phyloP scores from a whole-genome alignment of 2,888 invertebrate species.

The Rotaria magnacalcarata region DNA sequence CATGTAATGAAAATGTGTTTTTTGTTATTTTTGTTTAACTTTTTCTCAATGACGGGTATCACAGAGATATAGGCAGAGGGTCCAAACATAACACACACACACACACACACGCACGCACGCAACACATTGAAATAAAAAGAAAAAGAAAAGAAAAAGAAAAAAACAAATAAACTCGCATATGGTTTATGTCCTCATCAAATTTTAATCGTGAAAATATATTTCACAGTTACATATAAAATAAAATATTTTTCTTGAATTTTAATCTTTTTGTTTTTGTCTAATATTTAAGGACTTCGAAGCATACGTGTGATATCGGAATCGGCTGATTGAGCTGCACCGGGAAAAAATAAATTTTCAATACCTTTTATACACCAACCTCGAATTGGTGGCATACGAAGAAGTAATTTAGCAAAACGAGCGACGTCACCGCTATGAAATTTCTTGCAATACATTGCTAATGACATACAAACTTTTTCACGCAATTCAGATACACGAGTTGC shows the following conservation, averaged over 20 bases:
- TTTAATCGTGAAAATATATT: not conserved
- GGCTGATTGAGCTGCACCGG: slow-evolving; percentile 26
- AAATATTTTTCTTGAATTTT: not conserved
- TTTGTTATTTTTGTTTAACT: too few relatives aligned
- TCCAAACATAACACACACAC: too few relatives aligned
- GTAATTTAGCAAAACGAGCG: slow-evolving; percentile 86
- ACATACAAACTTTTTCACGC: slow-evolving; percentile 87
- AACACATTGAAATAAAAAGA: too few relatives aligned
- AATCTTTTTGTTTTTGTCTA: not conserved
- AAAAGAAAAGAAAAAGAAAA: not conserved
- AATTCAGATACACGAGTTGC: slow-evolving; percentile 65
- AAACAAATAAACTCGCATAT: not conserved
- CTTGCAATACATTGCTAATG: slow-evolving; percentile 88
- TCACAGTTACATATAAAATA: not conserved
- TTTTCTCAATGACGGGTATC: too few relatives aligned
- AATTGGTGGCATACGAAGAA: slow-evolving; percentile 62
- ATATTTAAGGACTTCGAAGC: not conserved
- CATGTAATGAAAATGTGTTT: too few relatives aligned
- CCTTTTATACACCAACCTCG: slow-evolving; percentile 51
- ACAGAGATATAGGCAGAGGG: too few relatives aligned
- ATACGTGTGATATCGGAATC: not conserved
- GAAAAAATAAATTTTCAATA: slow-evolving; percentile 48
- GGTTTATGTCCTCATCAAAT: not conserved
- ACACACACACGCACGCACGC: too few relatives aligned
- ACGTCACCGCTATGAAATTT: slow-evolving; percentile 80